Evolutionary conservation across 2,888 invertebrate species (phyloP), one percentile per base, ranked within the genome.

Genomic region (Dinocampus coccinellae): DNA sequence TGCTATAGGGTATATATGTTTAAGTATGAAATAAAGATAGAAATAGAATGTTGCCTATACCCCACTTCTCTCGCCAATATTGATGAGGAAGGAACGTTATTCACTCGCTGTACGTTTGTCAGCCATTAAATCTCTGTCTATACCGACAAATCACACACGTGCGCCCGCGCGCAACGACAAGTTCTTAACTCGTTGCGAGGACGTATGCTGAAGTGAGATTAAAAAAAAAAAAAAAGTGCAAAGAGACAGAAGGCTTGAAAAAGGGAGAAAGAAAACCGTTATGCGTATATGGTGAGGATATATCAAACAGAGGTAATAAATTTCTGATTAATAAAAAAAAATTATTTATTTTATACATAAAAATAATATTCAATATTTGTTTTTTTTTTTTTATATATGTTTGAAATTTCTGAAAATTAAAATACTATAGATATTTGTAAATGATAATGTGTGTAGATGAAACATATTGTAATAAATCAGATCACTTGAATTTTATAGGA

Each of bases 41-140:
- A 39, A 39, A 13, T 39, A 13, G 39, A 47, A 47, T 47, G 47
- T 47, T 47, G 47, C 9, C 16, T 16, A 47, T 47, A 16, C 16
- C 16, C 47, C 47, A 47, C 47, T 16, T 47, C 16, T 47, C 47
- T 47, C 2, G 26, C 26, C 26, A 57, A 24, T 26, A 73, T 72
- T 60, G 75, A 74, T 74, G 69, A 75, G 69, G 68, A 70, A 72
- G 65, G 60, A 68, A 62, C 61, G 61, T 72, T 65, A 64, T 73
- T 70, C 75, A 74, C 73, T 74, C 75, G 68, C 71, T 64, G 70
- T 72, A 70, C 39, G 39, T 39, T 39, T 73, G 80, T 78, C 78
- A 77, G 78, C 79, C 79, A 80, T 80, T 82, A 79, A 78, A 79
- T 80, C 79, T 79, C 78, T 74, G 76, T 79, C 77, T 76, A 73